Evolutionary conservation across 2,797 vertebrate genomes (phyloP).

Genomic region (Eospalax fontanierii): DNA sequence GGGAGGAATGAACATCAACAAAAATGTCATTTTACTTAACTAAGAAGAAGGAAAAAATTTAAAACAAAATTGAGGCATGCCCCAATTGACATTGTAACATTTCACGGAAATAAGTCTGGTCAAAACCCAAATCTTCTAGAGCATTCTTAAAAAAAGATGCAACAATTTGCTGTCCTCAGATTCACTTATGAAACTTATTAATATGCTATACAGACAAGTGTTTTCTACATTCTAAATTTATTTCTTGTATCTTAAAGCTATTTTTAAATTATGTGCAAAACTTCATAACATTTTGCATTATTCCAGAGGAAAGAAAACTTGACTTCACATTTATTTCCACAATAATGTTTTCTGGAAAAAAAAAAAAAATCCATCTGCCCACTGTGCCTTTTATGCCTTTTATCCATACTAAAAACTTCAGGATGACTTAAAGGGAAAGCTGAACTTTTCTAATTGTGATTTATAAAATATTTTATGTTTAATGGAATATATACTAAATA

Average conservation of each 20-base stretch:
- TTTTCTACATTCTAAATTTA: not conserved
- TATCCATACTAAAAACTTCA: conserved; percentile 36
- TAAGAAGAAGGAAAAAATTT: not conserved
- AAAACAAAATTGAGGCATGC: not conserved
- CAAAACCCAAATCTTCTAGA: not conserved
- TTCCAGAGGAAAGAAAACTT: conserved; percentile 23
- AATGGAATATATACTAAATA: conserved; percentile 1
- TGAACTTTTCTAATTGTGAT: conserved; percentile 44
- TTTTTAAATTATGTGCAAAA: conserved; percentile 27
- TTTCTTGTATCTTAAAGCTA: not conserved
- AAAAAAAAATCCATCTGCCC: not conserved
- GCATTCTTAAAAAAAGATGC: not conserved
- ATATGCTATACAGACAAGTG: not conserved
- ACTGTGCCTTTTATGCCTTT: not conserved
- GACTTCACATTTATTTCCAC: conserved; percentile 45
- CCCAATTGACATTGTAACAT: not conserved
- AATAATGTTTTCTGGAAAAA: conserved; percentile 3
- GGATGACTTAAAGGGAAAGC: not conserved
- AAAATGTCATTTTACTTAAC: not conserved
- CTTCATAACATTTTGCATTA: conserved; percentile 4
- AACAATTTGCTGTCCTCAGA: not conserved
- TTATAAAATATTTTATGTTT: conserved; percentile 53
- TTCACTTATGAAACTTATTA: not conserved
- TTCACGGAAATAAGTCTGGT: not conserved
- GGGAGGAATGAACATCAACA: not conserved